Percentiles rank a stretch among this genome's conserved stretches.
phyloP scores from a whole-genome alignment of 2,888 invertebrate species.

The Apocheima hispidaria region DNA sequence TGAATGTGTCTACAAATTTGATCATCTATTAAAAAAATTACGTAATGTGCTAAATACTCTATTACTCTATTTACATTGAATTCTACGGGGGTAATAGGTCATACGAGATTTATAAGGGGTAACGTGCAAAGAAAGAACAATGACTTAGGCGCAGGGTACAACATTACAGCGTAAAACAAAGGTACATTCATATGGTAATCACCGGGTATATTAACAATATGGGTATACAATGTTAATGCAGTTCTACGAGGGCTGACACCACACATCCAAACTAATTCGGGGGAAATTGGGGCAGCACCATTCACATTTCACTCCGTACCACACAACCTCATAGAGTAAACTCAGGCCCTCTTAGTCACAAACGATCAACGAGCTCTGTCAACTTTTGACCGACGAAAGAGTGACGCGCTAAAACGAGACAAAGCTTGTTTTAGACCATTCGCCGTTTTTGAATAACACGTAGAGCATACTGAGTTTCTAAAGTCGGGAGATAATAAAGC shows the following conservation, averaged over 20 bases:
- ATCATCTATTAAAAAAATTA: slow-evolving; percentile 55
- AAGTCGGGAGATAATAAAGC: background rate
- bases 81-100: slow-evolving; percentile 46
- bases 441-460: background rate
- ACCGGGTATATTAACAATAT: slow-evolving; percentile 65
- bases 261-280: slow-evolving; percentile 72
- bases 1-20: slow-evolving; percentile 61
- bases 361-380: background rate
- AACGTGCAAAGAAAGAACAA: slow-evolving; percentile 64
- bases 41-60: slow-evolving; percentile 57
- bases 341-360: background rate
- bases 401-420: background rate
- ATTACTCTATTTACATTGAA: slow-evolving; percentile 53
- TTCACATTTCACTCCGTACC: slow-evolving; percentile 78
- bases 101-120: slow-evolving; percentile 48
- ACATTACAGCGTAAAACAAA: slow-evolving; percentile 63
- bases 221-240: slow-evolving; percentile 64
- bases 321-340: slow-evolving; percentile 78
- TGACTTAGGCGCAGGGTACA: slow-evolving; percentile 63
- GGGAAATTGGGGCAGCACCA: slow-evolving; percentile 83
- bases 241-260: slow-evolving; percentile 75
- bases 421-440: background rate
- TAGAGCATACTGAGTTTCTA: slow-evolving; percentile 11
- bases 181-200: slow-evolving; percentile 66
- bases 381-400: background rate